phyloP scores from a whole-genome alignment of 2,113 vertebrate species.

The Callopanchax toddi region DNA sequence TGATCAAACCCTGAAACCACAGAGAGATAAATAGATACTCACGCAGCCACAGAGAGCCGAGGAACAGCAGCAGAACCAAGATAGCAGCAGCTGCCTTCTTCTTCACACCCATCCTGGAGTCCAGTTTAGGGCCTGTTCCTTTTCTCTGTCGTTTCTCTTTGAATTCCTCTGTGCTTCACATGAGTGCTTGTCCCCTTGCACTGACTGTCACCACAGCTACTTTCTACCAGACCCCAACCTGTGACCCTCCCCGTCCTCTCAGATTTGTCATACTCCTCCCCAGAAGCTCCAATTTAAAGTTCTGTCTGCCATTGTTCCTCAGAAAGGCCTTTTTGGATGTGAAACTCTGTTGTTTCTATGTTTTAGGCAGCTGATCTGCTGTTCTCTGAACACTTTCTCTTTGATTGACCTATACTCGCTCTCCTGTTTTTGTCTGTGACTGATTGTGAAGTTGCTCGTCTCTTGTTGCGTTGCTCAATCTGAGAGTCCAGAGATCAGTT shows the following conservation, averaged over 20 bases:
- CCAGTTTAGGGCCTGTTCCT: conserved; percentile 25
- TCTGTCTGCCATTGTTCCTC: conserved; percentile 14
- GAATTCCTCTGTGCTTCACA: conserved; percentile 64
- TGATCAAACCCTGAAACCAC: conserved; percentile 9
- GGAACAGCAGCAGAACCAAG: conserved; percentile 70
- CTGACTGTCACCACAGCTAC: conserved; percentile 62
- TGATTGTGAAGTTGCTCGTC: conserved; percentile 30
- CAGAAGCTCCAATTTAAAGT: conserved; percentile 44
- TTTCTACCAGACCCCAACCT: conserved; percentile 38
- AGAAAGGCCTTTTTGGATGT: conserved; percentile 5
- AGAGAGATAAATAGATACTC: conserved; percentile 57
- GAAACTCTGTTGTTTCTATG: conserved; percentile 2
- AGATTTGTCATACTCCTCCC: conserved; percentile 64
- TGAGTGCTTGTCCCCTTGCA: conserved; percentile 57
- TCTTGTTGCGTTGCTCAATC: conserved; percentile 61
- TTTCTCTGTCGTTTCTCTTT: conserved; percentile 26
- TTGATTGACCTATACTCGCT: neutral
- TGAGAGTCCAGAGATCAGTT: conserved; percentile 76
- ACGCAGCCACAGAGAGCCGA: conserved; percentile 75
- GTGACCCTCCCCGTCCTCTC: conserved; percentile 18
- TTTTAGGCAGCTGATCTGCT: neutral
- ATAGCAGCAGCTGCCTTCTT: conserved; percentile 71
- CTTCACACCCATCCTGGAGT: conserved; percentile 68
- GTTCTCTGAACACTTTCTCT: neutral
- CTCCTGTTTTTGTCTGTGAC: conserved; percentile 30